Conservation (phyloP, 2,113 vertebrate genomes). For the Centropus unirufus region DNA sequence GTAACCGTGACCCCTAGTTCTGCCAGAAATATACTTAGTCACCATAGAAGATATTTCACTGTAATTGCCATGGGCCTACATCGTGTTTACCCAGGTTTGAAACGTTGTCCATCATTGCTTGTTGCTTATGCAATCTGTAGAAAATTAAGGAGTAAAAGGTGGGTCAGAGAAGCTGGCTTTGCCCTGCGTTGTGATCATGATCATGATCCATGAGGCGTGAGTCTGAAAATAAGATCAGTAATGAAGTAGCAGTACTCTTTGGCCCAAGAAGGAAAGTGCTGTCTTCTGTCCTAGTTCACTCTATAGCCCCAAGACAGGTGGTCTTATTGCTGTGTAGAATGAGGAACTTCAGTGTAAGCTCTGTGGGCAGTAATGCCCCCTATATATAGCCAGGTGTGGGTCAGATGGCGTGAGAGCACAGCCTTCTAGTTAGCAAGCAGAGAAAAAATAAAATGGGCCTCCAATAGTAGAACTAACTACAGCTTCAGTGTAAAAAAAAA, state of each 20-base stretch:
- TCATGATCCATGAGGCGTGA: not conserved
- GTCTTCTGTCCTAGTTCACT: not conserved
- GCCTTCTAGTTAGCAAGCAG: not conserved
- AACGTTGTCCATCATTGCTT: not conserved
- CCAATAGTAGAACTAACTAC: not conserved
- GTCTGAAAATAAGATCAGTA: not conserved
- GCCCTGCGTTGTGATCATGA: not conserved
- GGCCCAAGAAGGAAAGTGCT: not conserved
- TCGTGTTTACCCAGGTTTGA: not conserved
- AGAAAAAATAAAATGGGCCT: not conserved
- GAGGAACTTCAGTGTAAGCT: not conserved
- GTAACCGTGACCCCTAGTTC: not conserved
- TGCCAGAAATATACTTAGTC: not conserved
- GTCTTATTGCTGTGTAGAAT: not conserved
- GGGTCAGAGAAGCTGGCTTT: not conserved
- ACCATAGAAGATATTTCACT: not conserved
- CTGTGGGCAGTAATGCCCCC: not conserved
- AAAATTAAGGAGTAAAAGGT: not conserved
- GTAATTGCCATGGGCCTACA: not conserved
- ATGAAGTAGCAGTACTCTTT: not conserved
- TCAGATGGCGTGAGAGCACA: not conserved
- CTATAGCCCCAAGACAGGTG: not conserved
- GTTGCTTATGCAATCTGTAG: not conserved
- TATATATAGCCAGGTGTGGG: not conserved
- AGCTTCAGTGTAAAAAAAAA: not conserved